phyloP scores from a whole-genome alignment of 2,888 invertebrate genomes.

The Callyntrura guangdongensis region DNA sequence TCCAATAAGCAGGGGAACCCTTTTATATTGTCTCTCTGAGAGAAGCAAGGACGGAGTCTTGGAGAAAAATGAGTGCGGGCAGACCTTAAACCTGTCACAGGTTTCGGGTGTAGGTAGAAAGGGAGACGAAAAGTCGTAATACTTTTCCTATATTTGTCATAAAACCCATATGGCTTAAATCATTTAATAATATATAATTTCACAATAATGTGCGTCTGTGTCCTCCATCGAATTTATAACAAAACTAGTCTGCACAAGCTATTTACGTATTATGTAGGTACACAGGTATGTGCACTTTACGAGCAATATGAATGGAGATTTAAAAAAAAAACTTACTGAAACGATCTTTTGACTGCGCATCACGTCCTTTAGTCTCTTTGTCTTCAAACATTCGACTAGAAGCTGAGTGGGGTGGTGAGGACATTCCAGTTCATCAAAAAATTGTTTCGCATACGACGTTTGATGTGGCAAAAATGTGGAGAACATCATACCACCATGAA shows the following conservation, averaged over 20 bases:
- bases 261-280: background rate
- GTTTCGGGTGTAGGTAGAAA: constrained; percentile 47
- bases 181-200: background rate
- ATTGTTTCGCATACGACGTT: constrained; percentile 30
- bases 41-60: constrained; percentile 59
- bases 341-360: constrained; percentile 60
- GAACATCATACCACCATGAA: constrained; percentile 64
- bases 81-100: constrained; percentile 49
- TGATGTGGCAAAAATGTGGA: constrained; percentile 64
- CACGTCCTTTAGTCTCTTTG: constrained; percentile 72
- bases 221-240: background rate
- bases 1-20: constrained; percentile 72
- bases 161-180: constrained; percentile 26
- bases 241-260: background rate
- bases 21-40: constrained; percentile 61
- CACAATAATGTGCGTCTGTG: background rate
- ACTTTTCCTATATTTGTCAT: constrained; percentile 57
- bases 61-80: constrained; percentile 64
- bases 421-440: constrained; percentile 73
- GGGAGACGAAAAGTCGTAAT: constrained; percentile 69
- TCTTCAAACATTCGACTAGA: constrained; percentile 75
- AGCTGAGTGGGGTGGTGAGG: constrained; percentile 63
- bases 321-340: constrained; percentile 49
- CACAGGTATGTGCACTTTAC: background rate
- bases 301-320: background rate